Base-by-base conservation (phyloP, 2,113 vertebrate species). In the Gambusia holbrooki region DNA sequence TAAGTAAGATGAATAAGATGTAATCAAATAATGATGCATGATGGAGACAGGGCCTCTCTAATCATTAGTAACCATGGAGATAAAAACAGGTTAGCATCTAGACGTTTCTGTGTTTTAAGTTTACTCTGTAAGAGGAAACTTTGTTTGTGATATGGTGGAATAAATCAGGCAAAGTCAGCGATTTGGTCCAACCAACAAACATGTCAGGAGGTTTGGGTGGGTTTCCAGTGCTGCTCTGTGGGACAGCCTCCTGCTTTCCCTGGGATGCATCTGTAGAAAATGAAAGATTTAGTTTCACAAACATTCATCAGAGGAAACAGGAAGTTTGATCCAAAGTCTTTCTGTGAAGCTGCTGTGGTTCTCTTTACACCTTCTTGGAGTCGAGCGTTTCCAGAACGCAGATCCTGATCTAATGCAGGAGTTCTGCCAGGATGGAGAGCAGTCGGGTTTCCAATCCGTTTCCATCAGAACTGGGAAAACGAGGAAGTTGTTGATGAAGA, bases 341-440 rank as follows among this genome's bases (percentile, higher is more conserved):
- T 79, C 61, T 22, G 78, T 35, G 33, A 35, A 60, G 66, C 69
- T 83, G 72, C 71, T 69, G 77, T 72, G 32, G 32, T 33, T 37
- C 9, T 35, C 11, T 11, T 12, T 11, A 14, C 65, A 67, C 62
- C 79, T 69, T 85, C 75, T 74, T 79, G 40, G 64, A 80, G 79
- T 77, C 83, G 87, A 89, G 82, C 68, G 64, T 60, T 84, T 75
- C 73, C 73, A 73, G 74, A 1, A 35, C 91, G 84, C 90, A 91
- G 88, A 88, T 89, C 87, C 81, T 85, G 89, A 90, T 88, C 73
- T 85, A 86, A 88, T 87, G 77, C 71, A 79, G 74, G 74, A 84
- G 66, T 71, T 77, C 84, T 84, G 84, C 85, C 89, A 88, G 82
- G 73, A 85, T 82, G 79, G 82, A 88, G 84, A 88, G 78, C 80